Evolutionary conservation across 2,113 vertebrate species (phyloP).

Genomic region (human (Homo sapiens)): DNA sequence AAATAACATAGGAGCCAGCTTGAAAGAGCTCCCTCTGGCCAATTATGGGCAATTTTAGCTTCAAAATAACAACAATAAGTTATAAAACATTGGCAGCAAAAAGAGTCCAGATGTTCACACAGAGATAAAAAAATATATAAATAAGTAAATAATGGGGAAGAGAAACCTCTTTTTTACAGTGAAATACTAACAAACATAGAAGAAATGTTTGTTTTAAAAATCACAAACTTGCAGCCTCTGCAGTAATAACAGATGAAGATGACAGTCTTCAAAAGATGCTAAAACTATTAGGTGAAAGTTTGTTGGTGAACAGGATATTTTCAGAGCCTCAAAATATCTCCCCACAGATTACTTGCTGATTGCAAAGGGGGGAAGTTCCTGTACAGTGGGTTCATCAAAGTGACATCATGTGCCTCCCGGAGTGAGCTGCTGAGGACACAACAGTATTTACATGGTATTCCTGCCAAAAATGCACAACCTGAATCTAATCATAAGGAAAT

Average conservation of each 20-base stretch:
- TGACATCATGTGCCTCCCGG: neutral
- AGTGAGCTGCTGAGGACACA: neutral
- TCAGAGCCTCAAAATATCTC: neutral
- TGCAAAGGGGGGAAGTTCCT: neutral
- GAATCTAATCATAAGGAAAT: constrained; percentile 11
- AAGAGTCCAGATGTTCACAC: neutral
- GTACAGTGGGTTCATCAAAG: neutral
- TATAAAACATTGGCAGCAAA: neutral
- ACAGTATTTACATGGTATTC: neutral
- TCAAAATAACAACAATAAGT: neutral
- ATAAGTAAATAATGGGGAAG: neutral
- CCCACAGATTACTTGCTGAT: constrained; percentile 1
- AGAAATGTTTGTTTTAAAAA: neutral
- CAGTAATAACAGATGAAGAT: neutral
- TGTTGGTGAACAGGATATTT: neutral
- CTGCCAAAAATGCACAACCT: neutral
- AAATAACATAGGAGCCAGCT: neutral
- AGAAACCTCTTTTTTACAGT: neutral
- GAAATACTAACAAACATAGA: neutral
- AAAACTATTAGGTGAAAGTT: neutral
- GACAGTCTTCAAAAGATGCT: neutral
- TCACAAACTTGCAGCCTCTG: neutral
- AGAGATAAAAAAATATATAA: neutral
- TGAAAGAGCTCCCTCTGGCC: neutral
- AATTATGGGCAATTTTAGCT: neutral